Percentiles rank a stretch among this genome's conserved stretches.
These are phyloP conservation scores for Epicauta chinensis DNA, from an alignment of 1,140 invertebrate genomes.

Conservation along the genomic window DNA sequence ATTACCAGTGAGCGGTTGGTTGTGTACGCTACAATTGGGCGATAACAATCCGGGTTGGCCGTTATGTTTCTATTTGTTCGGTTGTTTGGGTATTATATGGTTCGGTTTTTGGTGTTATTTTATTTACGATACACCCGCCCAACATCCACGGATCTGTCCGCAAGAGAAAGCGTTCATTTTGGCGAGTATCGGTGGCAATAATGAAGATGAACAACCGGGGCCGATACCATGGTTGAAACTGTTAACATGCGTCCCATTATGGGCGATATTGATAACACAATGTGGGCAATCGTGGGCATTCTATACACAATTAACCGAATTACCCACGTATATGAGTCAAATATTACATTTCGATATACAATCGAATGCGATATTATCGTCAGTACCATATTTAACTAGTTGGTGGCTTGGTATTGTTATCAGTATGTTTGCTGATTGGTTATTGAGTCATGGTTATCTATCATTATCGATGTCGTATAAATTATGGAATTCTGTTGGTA, in stretches of 20 bases:
- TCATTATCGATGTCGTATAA: constrained; percentile 63
- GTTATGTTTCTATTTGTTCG: constrained; percentile 73
- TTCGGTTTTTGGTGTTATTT: constrained; percentile 67
- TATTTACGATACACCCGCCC: constrained; percentile 67
- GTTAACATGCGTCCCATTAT: constrained; percentile 74
- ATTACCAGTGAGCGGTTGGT: constrained; percentile 65
- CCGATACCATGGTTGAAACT: constrained; percentile 70
- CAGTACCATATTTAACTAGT: constrained; percentile 69
- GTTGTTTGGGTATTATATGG: constrained; percentile 70
- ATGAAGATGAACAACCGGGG: constrained; percentile 32
- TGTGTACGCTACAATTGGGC: constrained; percentile 59
- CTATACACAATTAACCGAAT: constrained; percentile 88
- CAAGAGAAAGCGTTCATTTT: constrained; percentile 63
- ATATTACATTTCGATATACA: constrained; percentile 85
- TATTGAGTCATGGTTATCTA: constrained; percentile 56
- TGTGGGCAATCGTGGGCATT: constrained; percentile 92
- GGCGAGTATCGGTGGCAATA: constrained; percentile 47
- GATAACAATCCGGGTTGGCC: constrained; percentile 80
- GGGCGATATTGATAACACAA: constrained; percentile 81
- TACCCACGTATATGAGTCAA: constrained; percentile 91
- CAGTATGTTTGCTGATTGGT: constrained; percentile 64
- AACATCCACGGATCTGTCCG: constrained; percentile 71
- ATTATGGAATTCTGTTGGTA: constrained; percentile 67
- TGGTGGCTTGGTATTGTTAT: constrained; percentile 65
- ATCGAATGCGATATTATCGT: constrained; percentile 68